phyloP scores from a whole-genome alignment of 2,797 vertebrate species.

The Megalops cyprinoides region DNA sequence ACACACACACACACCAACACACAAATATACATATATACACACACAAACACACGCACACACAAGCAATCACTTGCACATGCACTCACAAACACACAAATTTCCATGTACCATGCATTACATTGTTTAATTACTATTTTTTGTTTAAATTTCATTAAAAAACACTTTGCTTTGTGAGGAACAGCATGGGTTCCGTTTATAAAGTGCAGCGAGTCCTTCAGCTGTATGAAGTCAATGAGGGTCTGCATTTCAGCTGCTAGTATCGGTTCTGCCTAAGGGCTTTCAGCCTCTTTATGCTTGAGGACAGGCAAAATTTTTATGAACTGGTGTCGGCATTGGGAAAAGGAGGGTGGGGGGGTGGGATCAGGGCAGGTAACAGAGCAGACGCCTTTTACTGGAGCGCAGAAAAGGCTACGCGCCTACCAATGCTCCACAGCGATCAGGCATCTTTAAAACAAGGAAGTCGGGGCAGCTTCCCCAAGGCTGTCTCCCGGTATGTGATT shows the following conservation, averaged over 20 bases:
- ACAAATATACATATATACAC: not conserved
- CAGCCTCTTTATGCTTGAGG: slow-evolving; percentile 13
- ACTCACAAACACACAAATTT: not conserved
- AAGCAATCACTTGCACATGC: too few relatives aligned
- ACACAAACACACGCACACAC: not conserved
- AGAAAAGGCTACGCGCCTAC: not conserved
- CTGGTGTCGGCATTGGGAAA: not conserved
- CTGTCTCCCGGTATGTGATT: not conserved
- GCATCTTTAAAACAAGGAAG: not conserved
- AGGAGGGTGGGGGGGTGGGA: not conserved
- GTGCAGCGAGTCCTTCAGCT: not conserved
- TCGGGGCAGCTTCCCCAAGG: not conserved
- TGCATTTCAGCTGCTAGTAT: too few relatives aligned
- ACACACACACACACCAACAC: not conserved
- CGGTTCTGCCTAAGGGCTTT: slow-evolving; percentile 12
- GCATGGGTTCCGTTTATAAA: not conserved
- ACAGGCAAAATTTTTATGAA: slow-evolving; percentile 1
- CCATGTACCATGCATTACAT: not conserved
- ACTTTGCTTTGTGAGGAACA: not conserved
- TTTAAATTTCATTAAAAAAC: not conserved
- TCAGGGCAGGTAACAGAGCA: not conserved
- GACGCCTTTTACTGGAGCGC: slow-evolving; percentile 1
- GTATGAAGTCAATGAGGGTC: not conserved
- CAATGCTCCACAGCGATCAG: not conserved
- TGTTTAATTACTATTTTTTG: not conserved